phyloP scores from a whole-genome alignment of 1,140 invertebrate genomes.

The Bicyclus anynana region DNA sequence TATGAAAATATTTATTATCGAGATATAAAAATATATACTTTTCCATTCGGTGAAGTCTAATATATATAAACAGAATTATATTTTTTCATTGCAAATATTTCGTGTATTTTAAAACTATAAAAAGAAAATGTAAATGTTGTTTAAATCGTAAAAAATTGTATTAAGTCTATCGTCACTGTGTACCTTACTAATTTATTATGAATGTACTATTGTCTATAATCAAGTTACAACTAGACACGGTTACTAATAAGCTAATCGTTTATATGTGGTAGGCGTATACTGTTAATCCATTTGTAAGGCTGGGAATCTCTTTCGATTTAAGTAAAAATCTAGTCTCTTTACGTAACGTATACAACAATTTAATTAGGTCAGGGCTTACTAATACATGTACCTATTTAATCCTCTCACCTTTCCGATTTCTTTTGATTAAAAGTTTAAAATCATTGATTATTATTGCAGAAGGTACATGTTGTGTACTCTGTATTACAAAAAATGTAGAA shows the following conservation, averaged over 20 bases:
- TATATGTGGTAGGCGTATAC: constrained; percentile 24
- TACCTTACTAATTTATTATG: constrained; percentile 49
- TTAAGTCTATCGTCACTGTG: constrained; percentile 42
- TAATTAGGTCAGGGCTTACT: constrained; percentile 10
- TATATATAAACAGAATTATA: constrained; percentile 19
- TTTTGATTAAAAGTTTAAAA: no score
- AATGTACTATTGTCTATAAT: constrained; percentile 27
- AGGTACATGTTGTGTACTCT: not conserved
- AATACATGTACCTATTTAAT: not conserved
- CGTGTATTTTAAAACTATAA: constrained; percentile 11
- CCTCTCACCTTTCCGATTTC: no score
- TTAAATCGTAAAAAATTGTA: constrained; percentile 15
- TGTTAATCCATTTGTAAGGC: constrained; percentile 34
- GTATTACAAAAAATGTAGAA: not conserved
- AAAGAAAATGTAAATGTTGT: constrained; percentile 3
- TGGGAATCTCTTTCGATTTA: constrained; percentile 33
- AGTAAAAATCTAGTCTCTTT: constrained; percentile 24
- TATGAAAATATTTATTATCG: constrained; percentile 3
- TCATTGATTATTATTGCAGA: not conserved
- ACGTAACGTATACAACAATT: constrained; percentile 10
- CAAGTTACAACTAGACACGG: constrained; percentile 29
- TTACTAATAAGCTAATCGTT: constrained; percentile 32
- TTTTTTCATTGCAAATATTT: constrained; percentile 21
- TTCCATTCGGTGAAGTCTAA: constrained; percentile 8
- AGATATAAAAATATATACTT: constrained; percentile 4